Conservation (phyloP, 2,113 vertebrate genomes). For the Enhydra lutris region DNA sequence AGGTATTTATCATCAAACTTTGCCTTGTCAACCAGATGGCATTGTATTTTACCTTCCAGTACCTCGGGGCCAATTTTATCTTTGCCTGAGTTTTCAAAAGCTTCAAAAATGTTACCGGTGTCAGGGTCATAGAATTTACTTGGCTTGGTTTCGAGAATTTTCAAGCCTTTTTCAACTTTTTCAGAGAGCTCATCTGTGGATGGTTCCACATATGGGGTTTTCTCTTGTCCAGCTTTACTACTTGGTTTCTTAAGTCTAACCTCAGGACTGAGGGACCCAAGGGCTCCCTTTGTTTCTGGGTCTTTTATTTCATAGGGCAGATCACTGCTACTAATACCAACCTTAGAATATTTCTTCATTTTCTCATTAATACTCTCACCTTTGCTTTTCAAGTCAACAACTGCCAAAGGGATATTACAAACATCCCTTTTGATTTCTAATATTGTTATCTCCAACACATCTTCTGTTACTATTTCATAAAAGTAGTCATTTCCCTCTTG, state of each 20-base stretch:
- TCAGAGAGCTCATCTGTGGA: not conserved
- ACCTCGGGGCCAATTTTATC: not conserved
- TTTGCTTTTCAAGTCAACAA: slow-evolving; percentile 84
- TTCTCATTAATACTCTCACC: slow-evolving; percentile 84
- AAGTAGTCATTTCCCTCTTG: slow-evolving; percentile 84
- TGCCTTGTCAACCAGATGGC: not conserved
- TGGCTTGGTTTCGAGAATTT: not conserved
- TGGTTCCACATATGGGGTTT: not conserved
- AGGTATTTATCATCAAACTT: not conserved
- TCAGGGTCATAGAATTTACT: not conserved
- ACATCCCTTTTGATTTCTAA: slow-evolving; percentile 71
- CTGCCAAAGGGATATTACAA: slow-evolving; percentile 71
- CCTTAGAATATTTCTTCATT: slow-evolving; percentile 85
- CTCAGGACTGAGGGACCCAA: not conserved
- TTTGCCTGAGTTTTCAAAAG: not conserved
- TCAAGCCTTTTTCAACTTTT: not conserved
- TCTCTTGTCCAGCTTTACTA: not conserved
- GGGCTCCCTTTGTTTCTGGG: not conserved
- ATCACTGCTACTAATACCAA: not conserved
- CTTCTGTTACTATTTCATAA: slow-evolving; percentile 79
- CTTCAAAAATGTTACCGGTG: not conserved
- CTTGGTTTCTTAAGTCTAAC: slow-evolving; percentile 18
- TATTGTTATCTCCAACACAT: slow-evolving; percentile 85
- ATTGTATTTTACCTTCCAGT: not conserved
- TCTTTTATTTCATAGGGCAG: not conserved